Conservation (phyloP, 2,888 invertebrate species). For the Drosophila crucigera region DNA sequence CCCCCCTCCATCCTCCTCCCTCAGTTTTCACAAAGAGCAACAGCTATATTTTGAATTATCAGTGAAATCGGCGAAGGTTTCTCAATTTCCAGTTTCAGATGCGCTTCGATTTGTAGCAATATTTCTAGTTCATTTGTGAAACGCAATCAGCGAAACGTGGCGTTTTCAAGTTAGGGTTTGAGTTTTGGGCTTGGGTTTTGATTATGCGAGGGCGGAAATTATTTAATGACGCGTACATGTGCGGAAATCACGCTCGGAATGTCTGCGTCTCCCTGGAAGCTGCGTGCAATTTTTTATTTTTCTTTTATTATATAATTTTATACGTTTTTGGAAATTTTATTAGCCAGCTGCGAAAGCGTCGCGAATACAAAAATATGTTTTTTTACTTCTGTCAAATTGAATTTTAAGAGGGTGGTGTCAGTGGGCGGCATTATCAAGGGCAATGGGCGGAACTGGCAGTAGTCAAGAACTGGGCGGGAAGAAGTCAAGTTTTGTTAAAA, state of each 20-base stretch:
- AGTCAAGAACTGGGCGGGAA: not conserved
- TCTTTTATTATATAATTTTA: slow-evolving; percentile 70
- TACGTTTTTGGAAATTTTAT: slow-evolving; percentile 60
- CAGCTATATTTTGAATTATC: slow-evolving; percentile 27
- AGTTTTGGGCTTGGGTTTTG: slow-evolving; percentile 14
- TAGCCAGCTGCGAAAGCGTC: slow-evolving; percentile 46
- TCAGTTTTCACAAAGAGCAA: not conserved
- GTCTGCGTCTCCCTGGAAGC: slow-evolving; percentile 48
- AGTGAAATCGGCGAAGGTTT: slow-evolving; percentile 62
- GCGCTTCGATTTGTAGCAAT: slow-evolving; percentile 59
- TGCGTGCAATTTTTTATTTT: slow-evolving; percentile 60
- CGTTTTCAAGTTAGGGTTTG: slow-evolving; percentile 30
- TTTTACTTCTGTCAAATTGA: slow-evolving; percentile 23
- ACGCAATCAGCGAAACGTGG: slow-evolving; percentile 66
- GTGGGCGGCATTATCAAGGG: slow-evolving; percentile 5
- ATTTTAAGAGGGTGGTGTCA: not conserved
- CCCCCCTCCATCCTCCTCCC: not conserved
- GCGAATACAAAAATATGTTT: slow-evolving; percentile 49
- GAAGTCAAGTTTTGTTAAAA: not conserved
- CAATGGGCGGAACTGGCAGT: not conserved
- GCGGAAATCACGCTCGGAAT: slow-evolving; percentile 80
- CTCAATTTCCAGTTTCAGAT: slow-evolving; percentile 64
- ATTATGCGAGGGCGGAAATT: slow-evolving; percentile 76
- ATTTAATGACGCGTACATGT: slow-evolving; percentile 83
- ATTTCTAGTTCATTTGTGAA: slow-evolving; percentile 76